Conservation (phyloP, 2,797 vertebrate species). For the Tolypeutes matacus region DNA sequence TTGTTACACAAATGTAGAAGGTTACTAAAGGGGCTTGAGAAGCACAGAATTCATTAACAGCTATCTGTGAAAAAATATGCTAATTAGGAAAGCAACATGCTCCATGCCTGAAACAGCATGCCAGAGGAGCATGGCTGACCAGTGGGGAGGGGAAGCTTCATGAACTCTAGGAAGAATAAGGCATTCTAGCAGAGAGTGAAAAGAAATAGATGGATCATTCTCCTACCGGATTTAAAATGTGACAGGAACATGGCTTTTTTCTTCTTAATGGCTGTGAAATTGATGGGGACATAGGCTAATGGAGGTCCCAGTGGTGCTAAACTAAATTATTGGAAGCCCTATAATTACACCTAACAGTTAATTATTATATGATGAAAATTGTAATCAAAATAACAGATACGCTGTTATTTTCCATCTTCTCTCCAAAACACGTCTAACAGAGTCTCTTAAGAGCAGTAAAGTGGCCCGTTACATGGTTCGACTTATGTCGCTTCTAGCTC, state of each 20-base stretch:
- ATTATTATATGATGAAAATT: conserved; percentile 77
- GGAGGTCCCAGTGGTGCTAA: conserved; percentile 72
- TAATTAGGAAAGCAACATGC: conserved; percentile 41
- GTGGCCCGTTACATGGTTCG: background rate
- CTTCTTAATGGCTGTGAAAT: conserved; percentile 46
- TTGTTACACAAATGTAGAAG: background rate
- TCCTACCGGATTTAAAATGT: conserved; percentile 40
- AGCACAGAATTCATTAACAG: conserved; percentile 56
- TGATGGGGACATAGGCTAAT: conserved; percentile 75
- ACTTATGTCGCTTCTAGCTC: rapidly evolving
- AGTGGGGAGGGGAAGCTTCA: background rate
- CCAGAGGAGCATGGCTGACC: background rate
- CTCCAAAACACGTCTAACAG: background rate
- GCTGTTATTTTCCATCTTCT: conserved; percentile 66
- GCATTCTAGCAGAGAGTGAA: background rate
- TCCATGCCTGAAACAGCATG: background rate
- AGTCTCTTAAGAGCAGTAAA: background rate
- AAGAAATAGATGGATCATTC: background rate
- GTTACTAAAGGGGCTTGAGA: background rate
- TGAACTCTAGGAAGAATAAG: background rate
- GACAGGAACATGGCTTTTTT: background rate
- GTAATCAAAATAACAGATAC: conserved; percentile 78
- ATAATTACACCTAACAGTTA: conserved; percentile 79
- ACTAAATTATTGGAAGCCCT: conserved; percentile 79
- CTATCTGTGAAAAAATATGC: conserved; percentile 12